Evolutionary conservation across 2,888 invertebrate genomes (phyloP), one percentile per base, ranked within the genome.

Genomic region (Archips crataeganus): DNA sequence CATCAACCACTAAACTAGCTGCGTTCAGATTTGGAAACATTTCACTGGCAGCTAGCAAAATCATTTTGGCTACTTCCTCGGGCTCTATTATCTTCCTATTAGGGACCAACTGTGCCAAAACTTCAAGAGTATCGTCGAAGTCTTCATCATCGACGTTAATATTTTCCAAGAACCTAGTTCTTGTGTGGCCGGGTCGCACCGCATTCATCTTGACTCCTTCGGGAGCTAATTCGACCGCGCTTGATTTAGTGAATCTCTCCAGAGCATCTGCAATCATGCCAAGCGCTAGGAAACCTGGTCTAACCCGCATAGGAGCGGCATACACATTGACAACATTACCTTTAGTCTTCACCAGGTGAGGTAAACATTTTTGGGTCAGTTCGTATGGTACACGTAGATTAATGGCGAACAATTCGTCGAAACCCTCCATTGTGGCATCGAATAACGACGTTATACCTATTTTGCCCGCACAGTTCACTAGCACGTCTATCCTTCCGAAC

Each of bases 121-220:
- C 15, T 4, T 71, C 70, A n/a, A 70, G 76, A 3, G 74, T 70
- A 8, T 47, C 49, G 3, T 74, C 66, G 9, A 39, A 51, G 39
- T 68, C 68, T 42, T 63, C 68, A 1, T 69, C 73, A 10, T 70
- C 71, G 2, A 77, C 42, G 47, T 77, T 77, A 8, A 78, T 59
- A 60, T 78, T 78, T 6, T 71, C 34, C 45, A 78, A 51, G 60
- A 74, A 71, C 34, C 75, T 74, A 0, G 78, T 78, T 54, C 74
- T 73, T 3, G 74, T 74, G 36, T 71, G 32, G 2, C 78, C 78
- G 1, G 78, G 75, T 23, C 77, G 51, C 9, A 78, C 76, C 0
- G 75, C 75, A 36, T 78, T 78, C 70, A 78, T 76, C 36, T 77
- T 75, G 9, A 78, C 76, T 9, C 77, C 78, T 32, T 76, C 75